Evolutionary conservation across 1,140 invertebrate genomes (phyloP), one percentile per base, ranked within the genome.

Genomic region (Eupristina koningsbergeri): DNA sequence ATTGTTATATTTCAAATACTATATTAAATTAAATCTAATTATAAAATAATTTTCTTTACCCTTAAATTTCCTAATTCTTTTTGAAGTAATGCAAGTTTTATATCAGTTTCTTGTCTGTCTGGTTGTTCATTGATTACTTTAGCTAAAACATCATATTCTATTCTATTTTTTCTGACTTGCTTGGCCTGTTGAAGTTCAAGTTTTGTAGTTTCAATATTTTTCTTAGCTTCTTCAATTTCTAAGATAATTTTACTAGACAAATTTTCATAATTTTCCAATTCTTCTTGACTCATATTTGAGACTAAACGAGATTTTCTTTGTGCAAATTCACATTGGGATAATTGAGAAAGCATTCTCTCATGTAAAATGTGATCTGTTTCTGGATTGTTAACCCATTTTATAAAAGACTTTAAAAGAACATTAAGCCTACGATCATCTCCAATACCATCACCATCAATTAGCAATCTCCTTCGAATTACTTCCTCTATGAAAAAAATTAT

Each of bases 381-480:
- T n/a, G 95, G 92, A 81, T 91, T 93, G 87, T 95, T 96, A 83
- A 94, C 96, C 97, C 97, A 99, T 92, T 98, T 98, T 31, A 97
- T 94, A 85, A 98, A 96, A 22, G 95, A 96, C 93, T 97, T 98
- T 29, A 98, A 90, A 8, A 99, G 91, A 74, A 96, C 94, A 88
- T 97, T 98, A 29, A 99, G 93, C 85, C 97, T 92, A 84, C 98
- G 94, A 91, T 99, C 98, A 92, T 99, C 98, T 67, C 98, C 98
- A 39, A 97, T 98, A 39, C 98, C 98, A 94, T 99, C 98, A 41
- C 98, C 98, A 92, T 99, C 98, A 89, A 99, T 98, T 17, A 99
- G 92, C 29, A 99, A 92, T 85, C 97, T 94, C 86, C 97, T 94
- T 86, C 96, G 95, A 84, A 99, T 98, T 71, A 99, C 96, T 91